Evolutionary conservation across 2,888 invertebrate genomes (phyloP).

Genomic region (Apamea epomidion): DNA sequence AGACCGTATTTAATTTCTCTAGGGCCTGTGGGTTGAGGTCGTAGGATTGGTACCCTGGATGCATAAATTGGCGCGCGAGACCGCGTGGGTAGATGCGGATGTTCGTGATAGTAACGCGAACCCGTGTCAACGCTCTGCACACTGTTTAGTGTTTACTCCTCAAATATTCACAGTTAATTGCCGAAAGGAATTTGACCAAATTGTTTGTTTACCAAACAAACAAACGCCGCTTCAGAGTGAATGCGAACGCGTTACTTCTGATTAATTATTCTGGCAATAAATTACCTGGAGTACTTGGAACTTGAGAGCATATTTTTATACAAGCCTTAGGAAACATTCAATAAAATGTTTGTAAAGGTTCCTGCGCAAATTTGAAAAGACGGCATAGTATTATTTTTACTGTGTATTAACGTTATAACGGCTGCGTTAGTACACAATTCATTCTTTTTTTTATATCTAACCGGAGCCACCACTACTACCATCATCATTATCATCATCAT

Average conservation of each 20-base stretch:
- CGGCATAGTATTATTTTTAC: neutral
- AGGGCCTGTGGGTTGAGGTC: conserved; percentile 77
- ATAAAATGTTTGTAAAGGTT: conserved; percentile 5
- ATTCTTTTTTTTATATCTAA: neutral
- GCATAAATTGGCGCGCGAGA: conserved; percentile 82
- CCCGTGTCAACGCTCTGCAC: conserved; percentile 81
- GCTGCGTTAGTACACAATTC: neutral
- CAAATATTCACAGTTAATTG: conserved; percentile 67
- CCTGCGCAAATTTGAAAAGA: neutral
- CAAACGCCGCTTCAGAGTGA: conserved; percentile 6
- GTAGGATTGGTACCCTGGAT: conserved; percentile 75
- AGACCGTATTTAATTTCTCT: conserved; percentile 64
- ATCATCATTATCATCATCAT: too few species aligned
- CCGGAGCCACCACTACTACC: neutral
- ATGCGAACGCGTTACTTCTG: conserved; percentile 5
- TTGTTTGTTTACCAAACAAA: conserved; percentile 49
- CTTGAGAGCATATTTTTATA: neutral
- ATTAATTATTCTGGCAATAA: conserved; percentile 29
- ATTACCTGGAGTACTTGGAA: neutral
- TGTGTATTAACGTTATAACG: neutral
- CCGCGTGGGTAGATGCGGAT: conserved; percentile 84
- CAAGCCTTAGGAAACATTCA: neutral
- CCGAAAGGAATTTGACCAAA: conserved; percentile 50
- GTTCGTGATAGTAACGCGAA: conserved; percentile 79
- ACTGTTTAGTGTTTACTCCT: conserved; percentile 66